A percentile compares a stretch with the other conserved stretches of the same genome.
These are phyloP conservation scores for Oasisia sp. DNA, from an alignment of 2,888 invertebrate genomes.

Conservation along the genomic window DNA sequence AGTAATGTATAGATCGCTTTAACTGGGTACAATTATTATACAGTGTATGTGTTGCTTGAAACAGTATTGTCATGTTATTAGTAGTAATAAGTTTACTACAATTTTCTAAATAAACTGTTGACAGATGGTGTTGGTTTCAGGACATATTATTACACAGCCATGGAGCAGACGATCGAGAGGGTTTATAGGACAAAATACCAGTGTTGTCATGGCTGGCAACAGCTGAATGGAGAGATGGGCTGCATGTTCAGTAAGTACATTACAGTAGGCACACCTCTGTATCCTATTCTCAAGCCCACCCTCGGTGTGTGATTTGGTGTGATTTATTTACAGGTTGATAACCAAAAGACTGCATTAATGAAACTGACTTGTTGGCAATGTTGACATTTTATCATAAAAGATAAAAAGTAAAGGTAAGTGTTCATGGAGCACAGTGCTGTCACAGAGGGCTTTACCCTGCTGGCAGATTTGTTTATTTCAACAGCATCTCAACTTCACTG, in stretches of 20 bases:
- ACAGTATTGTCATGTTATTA: no score
- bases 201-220: slow-evolving; percentile 69
- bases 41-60: no score
- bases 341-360: background rate
- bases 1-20: no score
- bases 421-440: no score
- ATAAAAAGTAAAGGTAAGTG: no score
- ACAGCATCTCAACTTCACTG: no score
- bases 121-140: slow-evolving; percentile 53
- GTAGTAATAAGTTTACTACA: no score
- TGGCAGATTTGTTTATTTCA: no score
- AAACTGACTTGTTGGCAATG: background rate
- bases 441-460: no score
- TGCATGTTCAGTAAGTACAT: slow-evolving; percentile 66
- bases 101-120: background rate
- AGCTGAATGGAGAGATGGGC: slow-evolving; percentile 60
- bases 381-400: background rate
- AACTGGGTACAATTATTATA: no score
- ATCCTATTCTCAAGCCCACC: background rate
- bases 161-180: slow-evolving; percentile 65
- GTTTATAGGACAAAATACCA: slow-evolving; percentile 64
- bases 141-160: slow-evolving; percentile 68
- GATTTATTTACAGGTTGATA: background rate
- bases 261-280: background rate
- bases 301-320: background rate